A percentile compares a stretch with the other conserved stretches of the same genome.
These are phyloP conservation scores for Kryptolebias ocellatus DNA, from an alignment of 2,797 vertebrate genomes.

Conservation along the genomic window DNA sequence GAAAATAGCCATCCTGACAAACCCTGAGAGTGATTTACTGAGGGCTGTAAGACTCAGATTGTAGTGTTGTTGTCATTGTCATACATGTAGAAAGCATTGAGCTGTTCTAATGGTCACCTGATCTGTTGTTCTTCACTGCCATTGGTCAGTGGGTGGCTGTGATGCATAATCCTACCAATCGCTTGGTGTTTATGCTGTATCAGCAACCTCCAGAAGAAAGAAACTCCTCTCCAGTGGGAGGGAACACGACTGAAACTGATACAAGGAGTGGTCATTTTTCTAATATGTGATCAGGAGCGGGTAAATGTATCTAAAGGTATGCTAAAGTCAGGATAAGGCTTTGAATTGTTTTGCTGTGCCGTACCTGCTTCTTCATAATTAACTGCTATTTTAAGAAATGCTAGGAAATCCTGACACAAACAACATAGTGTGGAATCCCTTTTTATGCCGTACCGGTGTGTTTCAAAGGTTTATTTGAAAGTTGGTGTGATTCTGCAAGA, in stretches of 20 bases:
- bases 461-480: slow-evolving; percentile 41
- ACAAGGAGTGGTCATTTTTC: slow-evolving; percentile 26
- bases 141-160: slow-evolving; percentile 59
- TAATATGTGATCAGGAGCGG: slow-evolving; percentile 16
- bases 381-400: slow-evolving; percentile 26
- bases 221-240: slow-evolving; percentile 36
- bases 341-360: not conserved
- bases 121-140: slow-evolving; percentile 43
- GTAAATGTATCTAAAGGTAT: slow-evolving; percentile 8
- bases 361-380: slow-evolving; percentile 9
- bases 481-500: slow-evolving; percentile 22
- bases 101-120: slow-evolving; percentile 57
- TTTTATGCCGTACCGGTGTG: slow-evolving; percentile 33
- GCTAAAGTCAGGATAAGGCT: slow-evolving; percentile 34
- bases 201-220: slow-evolving; percentile 66
- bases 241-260: slow-evolving; percentile 47
- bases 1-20: not conserved
- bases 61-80: slow-evolving; percentile 13
- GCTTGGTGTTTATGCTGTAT: slow-evolving; percentile 62
- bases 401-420: slow-evolving; percentile 28
- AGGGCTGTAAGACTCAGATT: slow-evolving; percentile 1
- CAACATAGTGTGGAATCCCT: slow-evolving; percentile 31
- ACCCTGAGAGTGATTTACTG: slow-evolving; percentile 4
- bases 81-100: slow-evolving; percentile 23
- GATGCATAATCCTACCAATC: slow-evolving; percentile 74